A percentile compares a stretch with the other conserved stretches of the same genome.
Conservation (phyloP, 2,113 vertebrate species). For the Megaceryle torquata region DNA sequence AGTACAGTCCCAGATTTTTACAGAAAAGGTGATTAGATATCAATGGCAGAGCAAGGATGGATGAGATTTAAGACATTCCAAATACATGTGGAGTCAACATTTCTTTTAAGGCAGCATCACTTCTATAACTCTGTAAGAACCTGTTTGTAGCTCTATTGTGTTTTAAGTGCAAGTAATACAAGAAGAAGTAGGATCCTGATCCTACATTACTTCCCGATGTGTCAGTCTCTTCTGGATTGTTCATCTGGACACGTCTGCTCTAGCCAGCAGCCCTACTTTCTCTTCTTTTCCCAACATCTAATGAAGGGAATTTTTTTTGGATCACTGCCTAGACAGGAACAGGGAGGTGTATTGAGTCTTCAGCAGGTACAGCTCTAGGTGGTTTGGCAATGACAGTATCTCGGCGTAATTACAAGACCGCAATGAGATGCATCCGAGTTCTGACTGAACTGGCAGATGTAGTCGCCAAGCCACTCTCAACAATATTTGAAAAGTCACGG, state of each 20-base stretch:
- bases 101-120: background rate
- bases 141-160: background rate
- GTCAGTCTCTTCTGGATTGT: background rate
- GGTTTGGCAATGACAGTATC: background rate
- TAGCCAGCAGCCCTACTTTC: background rate
- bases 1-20: background rate
- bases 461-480: too few species aligned
- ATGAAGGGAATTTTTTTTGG: background rate
- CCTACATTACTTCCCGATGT: background rate
- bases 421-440: too few species aligned
- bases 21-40: background rate
- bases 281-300: background rate
- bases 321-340: background rate
- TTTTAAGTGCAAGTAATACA: background rate
- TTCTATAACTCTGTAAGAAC: background rate
- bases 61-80: background rate
- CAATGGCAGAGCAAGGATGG: background rate
- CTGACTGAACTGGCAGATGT: too few species aligned
- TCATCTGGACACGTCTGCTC: background rate
- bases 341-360: background rate
- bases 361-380: background rate
- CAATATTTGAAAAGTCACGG: too few species aligned
- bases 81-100: rapidly evolving
- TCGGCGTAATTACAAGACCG: background rate
- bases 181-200: background rate